phyloP scores from a whole-genome alignment of 2,888 invertebrate species.

The Odontomyia ornata region DNA sequence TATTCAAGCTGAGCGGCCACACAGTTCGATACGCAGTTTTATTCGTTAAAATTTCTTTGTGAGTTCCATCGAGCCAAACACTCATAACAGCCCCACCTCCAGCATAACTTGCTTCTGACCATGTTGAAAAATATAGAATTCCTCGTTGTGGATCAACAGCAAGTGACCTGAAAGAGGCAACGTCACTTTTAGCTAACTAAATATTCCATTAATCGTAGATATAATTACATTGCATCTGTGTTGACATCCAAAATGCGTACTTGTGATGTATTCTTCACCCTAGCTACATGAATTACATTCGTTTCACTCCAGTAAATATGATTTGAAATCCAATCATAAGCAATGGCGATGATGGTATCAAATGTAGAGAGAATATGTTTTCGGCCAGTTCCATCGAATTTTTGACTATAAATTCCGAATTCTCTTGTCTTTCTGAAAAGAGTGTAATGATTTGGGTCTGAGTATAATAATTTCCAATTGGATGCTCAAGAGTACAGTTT shows the following conservation, averaged over 20 bases:
- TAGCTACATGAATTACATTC: constrained; percentile 75
- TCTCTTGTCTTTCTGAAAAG: constrained; percentile 55
- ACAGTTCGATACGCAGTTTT: constrained; percentile 66
- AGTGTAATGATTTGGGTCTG: constrained; percentile 46
- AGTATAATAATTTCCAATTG: too few species aligned
- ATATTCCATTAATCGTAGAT: background rate
- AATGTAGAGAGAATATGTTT: constrained; percentile 70
- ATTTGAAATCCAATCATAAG: constrained; percentile 83
- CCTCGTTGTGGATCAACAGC: constrained; percentile 75
- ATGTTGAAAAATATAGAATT: constrained; percentile 81
- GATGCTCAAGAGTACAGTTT: too few species aligned
- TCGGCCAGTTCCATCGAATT: constrained; percentile 69
- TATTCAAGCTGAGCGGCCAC: constrained; percentile 81
- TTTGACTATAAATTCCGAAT: constrained; percentile 72
- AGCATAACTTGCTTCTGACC: constrained; percentile 64
- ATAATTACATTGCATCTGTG: constrained; percentile 65
- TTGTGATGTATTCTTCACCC: constrained; percentile 68
- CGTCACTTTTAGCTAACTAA: background rate
- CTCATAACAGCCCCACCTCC: constrained; percentile 71
- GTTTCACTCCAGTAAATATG: constrained; percentile 86
- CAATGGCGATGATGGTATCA: constrained; percentile 71
- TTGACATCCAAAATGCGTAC: constrained; percentile 69
- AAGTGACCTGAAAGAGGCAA: constrained; percentile 67
- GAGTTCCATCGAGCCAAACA: constrained; percentile 79
- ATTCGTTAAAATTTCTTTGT: constrained; percentile 69